Evolutionary conservation across 2,113 vertebrate genomes (phyloP).

Genomic region (Osmerus mordax): DNA sequence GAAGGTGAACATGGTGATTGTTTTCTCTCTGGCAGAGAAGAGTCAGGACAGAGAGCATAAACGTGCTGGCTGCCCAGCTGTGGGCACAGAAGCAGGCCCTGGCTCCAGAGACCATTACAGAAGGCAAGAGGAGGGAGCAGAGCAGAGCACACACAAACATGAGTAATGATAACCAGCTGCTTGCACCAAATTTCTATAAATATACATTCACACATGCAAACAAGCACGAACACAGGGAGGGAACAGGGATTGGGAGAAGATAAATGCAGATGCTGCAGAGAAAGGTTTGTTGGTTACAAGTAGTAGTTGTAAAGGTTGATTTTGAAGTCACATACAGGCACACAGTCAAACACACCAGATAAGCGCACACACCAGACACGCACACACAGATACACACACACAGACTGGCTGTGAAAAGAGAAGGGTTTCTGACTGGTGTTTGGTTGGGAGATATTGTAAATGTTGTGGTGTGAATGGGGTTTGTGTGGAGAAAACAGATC

Average conservation of each 20-base stretch:
- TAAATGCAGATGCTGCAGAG: too few relatives aligned
- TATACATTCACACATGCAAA: not conserved
- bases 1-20: not conserved
- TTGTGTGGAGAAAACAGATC: not conserved
- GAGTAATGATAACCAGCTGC: conserved; percentile 65
- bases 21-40: not conserved
- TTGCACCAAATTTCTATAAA: not conserved
- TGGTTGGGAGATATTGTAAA: not conserved
- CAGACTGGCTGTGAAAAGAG: too few relatives aligned
- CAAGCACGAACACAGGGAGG: not conserved
- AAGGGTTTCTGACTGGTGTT: too few relatives aligned
- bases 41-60: not conserved
- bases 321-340: too few relatives aligned
- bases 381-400: not conserved
- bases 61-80: conserved; percentile 53
- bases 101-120: conserved; percentile 49
- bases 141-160: conserved; percentile 44
- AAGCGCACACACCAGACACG: not conserved
- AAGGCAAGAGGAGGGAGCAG: conserved; percentile 49
- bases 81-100: conserved; percentile 36
- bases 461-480: conserved; percentile 8
- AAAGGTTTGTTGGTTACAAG: too few relatives aligned
- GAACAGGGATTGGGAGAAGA: too few relatives aligned
- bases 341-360: too few relatives aligned
- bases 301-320: too few relatives aligned